Conservation (phyloP, 2,113 vertebrate genomes). For the Danionella cerebrum region DNA sequence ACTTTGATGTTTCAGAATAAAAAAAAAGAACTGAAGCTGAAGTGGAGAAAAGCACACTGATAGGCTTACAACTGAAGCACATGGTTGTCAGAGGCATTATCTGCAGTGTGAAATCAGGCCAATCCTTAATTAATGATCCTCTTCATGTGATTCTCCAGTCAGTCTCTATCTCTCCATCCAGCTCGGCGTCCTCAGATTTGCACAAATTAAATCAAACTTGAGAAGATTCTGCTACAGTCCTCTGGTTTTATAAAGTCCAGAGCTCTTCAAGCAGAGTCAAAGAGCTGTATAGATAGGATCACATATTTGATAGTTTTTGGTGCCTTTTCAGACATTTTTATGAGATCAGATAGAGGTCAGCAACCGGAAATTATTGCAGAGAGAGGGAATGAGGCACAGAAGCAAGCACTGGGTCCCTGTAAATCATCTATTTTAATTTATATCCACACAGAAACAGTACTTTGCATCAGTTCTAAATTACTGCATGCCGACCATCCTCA, state of each 20-base stretch:
- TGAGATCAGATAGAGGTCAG: not conserved
- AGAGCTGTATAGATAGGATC: not conserved
- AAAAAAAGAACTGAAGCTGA: too few relatives aligned
- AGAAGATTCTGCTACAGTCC: not conserved
- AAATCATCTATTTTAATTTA: not conserved
- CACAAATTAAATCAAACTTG: constrained; percentile 29
- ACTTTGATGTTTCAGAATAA: too few relatives aligned
- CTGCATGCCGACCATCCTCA: not conserved
- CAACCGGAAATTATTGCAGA: not conserved
- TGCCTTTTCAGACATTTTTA: not conserved
- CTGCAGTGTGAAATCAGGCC: constrained; percentile 33
- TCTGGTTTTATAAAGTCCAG: not conserved
- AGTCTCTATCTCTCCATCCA: not conserved
- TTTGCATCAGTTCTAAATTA: not conserved
- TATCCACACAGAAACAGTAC: not conserved
- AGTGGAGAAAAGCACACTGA: constrained; percentile 38
- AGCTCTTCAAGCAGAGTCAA: not conserved
- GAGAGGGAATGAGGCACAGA: not conserved
- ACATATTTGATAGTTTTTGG: not conserved
- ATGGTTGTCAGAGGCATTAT: constrained; percentile 8
- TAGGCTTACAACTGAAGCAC: constrained; percentile 20
- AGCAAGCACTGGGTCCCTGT: too few relatives aligned
- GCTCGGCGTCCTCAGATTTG: not conserved
- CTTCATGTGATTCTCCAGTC: constrained; percentile 19
- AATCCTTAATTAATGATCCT: constrained; percentile 31